These are phyloP conservation scores for Anabas testudineus DNA, from an alignment of 2,797 vertebrate species.

Conservation along the genomic window DNA sequence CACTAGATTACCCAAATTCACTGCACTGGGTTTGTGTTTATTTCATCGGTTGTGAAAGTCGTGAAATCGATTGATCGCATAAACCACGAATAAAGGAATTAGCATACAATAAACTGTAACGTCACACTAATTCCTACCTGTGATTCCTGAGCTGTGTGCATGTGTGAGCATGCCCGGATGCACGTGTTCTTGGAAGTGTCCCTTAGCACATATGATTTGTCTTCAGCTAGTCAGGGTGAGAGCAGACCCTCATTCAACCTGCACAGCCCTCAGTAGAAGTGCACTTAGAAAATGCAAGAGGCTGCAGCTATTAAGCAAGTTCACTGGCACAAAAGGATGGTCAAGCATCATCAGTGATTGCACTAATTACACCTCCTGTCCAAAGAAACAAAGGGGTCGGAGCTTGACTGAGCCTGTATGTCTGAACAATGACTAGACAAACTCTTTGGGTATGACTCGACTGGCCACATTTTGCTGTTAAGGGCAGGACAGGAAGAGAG, in stretches of 20 bases:
- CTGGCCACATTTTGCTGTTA: slow-evolving; percentile 25
- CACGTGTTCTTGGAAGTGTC: slow-evolving; percentile 1
- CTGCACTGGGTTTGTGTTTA: slow-evolving; percentile 59
- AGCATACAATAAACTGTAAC: slow-evolving; percentile 36
- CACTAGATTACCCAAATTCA: slow-evolving; percentile 63
- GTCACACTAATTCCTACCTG: slow-evolving; percentile 35
- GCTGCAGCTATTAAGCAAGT: slow-evolving; percentile 11
- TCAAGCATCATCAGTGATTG: slow-evolving; percentile 28
- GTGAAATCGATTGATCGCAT: slow-evolving; percentile 54
- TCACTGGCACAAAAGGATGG: slow-evolving; percentile 31
- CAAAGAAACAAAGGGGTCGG: slow-evolving; percentile 25
- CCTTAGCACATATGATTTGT: slow-evolving; percentile 3
- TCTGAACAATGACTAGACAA: slow-evolving; percentile 36
- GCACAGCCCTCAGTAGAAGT: slow-evolving; percentile 19
- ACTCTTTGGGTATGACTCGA: slow-evolving; percentile 41
- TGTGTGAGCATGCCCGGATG: slow-evolving; percentile 1
- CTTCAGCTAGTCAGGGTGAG: not conserved
- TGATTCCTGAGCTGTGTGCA: slow-evolving; percentile 12
- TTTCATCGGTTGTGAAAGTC: slow-evolving; percentile 59
- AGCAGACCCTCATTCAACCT: slow-evolving; percentile 13
- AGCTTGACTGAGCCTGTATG: slow-evolving; percentile 29
- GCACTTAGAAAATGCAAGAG: slow-evolving; percentile 29
- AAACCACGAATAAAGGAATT: slow-evolving; percentile 47
- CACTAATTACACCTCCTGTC: slow-evolving; percentile 25
- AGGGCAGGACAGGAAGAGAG: slow-evolving; percentile 42